These are phyloP conservation scores for Alectoris magna DNA, from an alignment of 2,797 vertebrate genomes.

Conservation along the genomic window DNA sequence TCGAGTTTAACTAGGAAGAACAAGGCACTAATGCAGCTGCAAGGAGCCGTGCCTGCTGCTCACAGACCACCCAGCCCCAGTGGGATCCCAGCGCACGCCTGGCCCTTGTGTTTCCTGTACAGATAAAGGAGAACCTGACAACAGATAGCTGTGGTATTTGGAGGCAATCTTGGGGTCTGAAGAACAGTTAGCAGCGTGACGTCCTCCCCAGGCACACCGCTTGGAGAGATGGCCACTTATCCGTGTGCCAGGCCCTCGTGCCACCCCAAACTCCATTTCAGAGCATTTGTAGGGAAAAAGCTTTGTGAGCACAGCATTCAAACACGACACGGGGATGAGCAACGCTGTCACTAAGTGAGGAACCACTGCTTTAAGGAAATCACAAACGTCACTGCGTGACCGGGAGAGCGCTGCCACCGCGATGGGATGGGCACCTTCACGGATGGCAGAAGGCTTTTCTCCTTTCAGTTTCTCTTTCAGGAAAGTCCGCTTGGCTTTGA, in stretches of 20 bases:
- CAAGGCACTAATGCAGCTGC: background rate
- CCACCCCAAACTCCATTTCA: background rate
- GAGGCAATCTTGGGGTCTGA: background rate
- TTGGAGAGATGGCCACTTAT: background rate
- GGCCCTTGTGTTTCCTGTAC: background rate
- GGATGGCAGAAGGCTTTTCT: background rate
- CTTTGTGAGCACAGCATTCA: accelerated
- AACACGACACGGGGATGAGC: accelerated
- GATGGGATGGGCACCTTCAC: background rate
- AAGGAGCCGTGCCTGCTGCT: background rate
- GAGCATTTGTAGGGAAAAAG: background rate
- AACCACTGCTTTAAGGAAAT: accelerated
- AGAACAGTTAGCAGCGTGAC: background rate
- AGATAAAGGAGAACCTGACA: background rate
- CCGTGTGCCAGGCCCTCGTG: background rate
- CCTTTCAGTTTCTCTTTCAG: background rate
- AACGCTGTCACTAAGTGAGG: background rate
- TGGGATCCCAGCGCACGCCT: background rate
- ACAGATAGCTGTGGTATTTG: background rate
- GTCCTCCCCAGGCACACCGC: background rate
- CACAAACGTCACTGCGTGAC: accelerated
- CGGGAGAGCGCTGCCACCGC: background rate
- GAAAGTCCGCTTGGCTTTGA: accelerated
- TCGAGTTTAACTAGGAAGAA: background rate
- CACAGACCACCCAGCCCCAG: constrained; percentile 34